These are phyloP conservation scores for Cheilinus undulatus DNA, from an alignment of 2,113 vertebrate species.

Conservation along the genomic window DNA sequence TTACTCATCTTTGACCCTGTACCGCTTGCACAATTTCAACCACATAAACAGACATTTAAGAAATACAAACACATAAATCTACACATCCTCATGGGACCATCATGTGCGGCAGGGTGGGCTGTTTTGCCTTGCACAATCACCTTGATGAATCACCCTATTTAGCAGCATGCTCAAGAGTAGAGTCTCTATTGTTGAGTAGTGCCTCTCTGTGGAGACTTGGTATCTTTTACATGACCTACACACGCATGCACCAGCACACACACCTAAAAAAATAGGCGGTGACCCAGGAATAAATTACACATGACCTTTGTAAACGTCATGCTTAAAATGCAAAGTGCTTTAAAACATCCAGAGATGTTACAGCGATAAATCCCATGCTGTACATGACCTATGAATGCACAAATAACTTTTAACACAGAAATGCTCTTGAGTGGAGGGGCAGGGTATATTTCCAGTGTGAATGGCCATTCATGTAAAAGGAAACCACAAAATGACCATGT, in stretches of 20 bases:
- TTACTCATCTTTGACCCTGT: slow-evolving; percentile 49
- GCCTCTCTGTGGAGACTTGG: slow-evolving; percentile 36
- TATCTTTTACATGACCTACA: slow-evolving; percentile 61
- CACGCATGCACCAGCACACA: slow-evolving; percentile 29
- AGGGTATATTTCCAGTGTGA: slow-evolving; percentile 62
- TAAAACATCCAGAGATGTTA: slow-evolving; percentile 40
- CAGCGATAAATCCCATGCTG: slow-evolving; percentile 26
- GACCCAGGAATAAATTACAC: slow-evolving; percentile 59
- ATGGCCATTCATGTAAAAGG: slow-evolving; percentile 77
- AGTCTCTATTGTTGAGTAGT: slow-evolving; percentile 61
- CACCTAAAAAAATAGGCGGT: slow-evolving; percentile 16
- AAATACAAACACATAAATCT: slow-evolving; percentile 58
- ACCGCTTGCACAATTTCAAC: slow-evolving; percentile 31
- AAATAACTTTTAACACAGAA: slow-evolving; percentile 67
- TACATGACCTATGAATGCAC: slow-evolving; percentile 53
- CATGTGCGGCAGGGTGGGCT: slow-evolving; percentile 52
- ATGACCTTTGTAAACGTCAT: slow-evolving; percentile 38
- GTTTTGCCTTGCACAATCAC: slow-evolving; percentile 69
- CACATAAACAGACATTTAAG: slow-evolving; percentile 47
- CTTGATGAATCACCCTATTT: slow-evolving; percentile 76
- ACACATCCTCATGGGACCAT: slow-evolving; percentile 55
- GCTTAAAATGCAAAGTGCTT: slow-evolving; percentile 14
- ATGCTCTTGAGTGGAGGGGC: slow-evolving; percentile 54
- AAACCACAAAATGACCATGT: slow-evolving; percentile 73
- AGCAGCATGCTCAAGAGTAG: slow-evolving; percentile 40